Evolutionary conservation across 2,113 vertebrate species (phyloP), one percentile per base, ranked within the genome.

Genomic region (Actenoides hombroni): DNA sequence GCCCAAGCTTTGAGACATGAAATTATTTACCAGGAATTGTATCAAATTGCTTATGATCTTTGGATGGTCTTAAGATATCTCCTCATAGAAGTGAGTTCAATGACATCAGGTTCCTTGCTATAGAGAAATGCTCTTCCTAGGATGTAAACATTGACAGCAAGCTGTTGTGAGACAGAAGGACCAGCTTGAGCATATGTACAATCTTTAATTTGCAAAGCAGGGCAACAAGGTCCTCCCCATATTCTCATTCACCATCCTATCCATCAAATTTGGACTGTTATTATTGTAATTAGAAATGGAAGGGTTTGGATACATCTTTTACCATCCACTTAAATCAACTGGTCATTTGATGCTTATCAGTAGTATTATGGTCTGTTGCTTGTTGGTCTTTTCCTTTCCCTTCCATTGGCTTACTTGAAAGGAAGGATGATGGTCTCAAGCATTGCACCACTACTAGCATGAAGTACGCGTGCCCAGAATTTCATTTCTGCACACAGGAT

Each of bases 391-490:
- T 67, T n/a, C 31, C n/a, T 37, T 17, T 35, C 29, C n/a, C n/a
- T 37, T 20, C 33, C 33, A 8, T 3, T 29, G 25, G 33, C 39
- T 86, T 67, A 12, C 25, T 28, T 48, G 20, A 74, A 69, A 65
- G 15, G 67, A 46, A 37, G 44, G 71, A 15, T 8, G 59, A 25
- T 44, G n/a, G 11, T 39, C 37, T 59, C 23, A 19, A 13, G 24
- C 4, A 5, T 1, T 14, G 48, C 7, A 44, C 35, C 49, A 7
- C 57, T 39, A 3, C 6, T 5, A 20, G 16, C 2, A 2, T 6
- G 33, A 31, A 16, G 17, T 2, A 16, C 26, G 2, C 40, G 7
- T 6, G 6, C 74, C 35, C 23, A 5, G 16, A 3, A 26, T 10
- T 37, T 18, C 2, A 1, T 8, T 33, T 26, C 29, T 9, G 37